Conservation (phyloP, 2,797 vertebrate genomes). For the Darevskia mixta region DNA sequence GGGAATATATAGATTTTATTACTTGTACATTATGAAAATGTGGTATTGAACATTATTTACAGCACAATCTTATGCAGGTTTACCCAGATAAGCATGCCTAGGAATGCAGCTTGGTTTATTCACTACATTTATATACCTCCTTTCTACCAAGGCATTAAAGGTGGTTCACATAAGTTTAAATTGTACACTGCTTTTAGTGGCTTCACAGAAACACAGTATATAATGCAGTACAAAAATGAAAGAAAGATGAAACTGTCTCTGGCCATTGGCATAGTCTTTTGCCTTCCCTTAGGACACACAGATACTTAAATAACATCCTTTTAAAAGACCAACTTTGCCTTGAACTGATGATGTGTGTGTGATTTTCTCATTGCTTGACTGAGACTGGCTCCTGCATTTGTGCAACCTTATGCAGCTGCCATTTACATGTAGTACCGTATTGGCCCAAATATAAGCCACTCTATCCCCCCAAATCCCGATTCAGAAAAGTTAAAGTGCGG, state of each 20-base stretch:
- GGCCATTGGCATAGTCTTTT: not conserved
- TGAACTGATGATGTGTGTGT: not conserved
- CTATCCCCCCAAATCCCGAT: no score
- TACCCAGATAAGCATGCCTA: not conserved
- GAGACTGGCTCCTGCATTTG: not conserved
- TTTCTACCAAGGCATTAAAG: not conserved
- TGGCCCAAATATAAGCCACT: no score
- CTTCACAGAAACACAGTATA: not conserved
- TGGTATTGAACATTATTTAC: not conserved
- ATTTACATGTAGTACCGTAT: not conserved
- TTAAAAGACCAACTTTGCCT: no score
- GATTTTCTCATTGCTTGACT: not conserved
- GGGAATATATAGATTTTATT: not conserved
- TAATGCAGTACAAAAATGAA: not conserved
- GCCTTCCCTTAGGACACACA: not conserved
- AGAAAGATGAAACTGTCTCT: not conserved
- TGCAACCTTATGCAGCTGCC: not conserved
- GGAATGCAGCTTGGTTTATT: not conserved
- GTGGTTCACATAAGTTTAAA: not conserved
- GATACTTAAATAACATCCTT: not conserved
- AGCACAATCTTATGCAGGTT: not conserved
- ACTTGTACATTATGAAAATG: not conserved
- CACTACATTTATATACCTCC: not conserved
- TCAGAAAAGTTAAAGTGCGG: no score
- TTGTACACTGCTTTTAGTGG: not conserved